Conservation (phyloP, 2,113 vertebrate species). For the Peromyscus leucopus region DNA sequence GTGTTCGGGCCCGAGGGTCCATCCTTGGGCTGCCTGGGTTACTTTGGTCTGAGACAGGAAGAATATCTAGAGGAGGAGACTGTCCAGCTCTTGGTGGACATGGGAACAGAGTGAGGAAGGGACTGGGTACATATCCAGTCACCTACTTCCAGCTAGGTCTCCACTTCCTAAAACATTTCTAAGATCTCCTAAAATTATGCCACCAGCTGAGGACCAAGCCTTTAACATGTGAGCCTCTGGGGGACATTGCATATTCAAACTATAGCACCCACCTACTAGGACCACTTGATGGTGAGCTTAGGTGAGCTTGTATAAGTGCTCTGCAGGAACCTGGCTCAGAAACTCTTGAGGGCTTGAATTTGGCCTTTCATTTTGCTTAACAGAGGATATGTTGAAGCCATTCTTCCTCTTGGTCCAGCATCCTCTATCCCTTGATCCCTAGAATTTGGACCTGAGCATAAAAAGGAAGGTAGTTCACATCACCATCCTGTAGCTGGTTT, state of each 20-base stretch:
- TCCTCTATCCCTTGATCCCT: not conserved
- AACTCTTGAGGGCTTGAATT: conserved; percentile 25
- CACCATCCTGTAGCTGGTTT: not conserved
- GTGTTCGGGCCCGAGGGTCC: not conserved
- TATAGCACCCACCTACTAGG: not conserved
- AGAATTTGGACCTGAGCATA: not conserved
- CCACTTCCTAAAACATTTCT: not conserved
- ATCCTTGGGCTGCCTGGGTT: not conserved
- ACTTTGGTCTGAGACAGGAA: not conserved
- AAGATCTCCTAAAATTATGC: not conserved
- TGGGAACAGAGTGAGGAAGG: not conserved
- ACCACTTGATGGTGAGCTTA: not conserved
- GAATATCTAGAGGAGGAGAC: not conserved
- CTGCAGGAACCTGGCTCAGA: not conserved
- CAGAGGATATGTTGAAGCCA: not conserved
- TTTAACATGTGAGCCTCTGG: not conserved
- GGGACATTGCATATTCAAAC: not conserved
- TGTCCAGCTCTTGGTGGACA: not conserved
- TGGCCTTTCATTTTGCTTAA: conserved; percentile 31
- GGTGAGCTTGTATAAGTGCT: not conserved
- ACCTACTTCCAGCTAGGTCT: not conserved
- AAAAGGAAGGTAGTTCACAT: not conserved
- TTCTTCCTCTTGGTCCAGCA: not conserved
- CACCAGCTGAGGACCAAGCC: not conserved
- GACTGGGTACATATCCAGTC: not conserved